Conservation (phyloP, 2,113 vertebrate genomes). For the Microtus pennsylvanicus region DNA sequence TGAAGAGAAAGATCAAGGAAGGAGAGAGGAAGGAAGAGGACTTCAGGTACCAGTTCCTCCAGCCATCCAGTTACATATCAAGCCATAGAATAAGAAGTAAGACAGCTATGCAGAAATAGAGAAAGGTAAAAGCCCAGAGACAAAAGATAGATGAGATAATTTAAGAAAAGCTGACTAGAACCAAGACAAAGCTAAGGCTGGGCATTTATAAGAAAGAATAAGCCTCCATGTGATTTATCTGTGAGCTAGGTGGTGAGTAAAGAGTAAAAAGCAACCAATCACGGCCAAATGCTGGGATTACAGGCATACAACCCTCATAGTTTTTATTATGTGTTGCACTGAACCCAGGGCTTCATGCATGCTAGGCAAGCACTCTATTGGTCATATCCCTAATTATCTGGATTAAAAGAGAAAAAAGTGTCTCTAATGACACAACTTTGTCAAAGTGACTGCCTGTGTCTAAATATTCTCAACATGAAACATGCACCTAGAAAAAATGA, state of each 20-base stretch:
- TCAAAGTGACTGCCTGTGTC: not conserved
- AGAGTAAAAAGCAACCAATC: not conserved
- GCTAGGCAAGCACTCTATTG: not conserved
- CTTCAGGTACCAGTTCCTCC: no score
- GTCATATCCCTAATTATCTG: not conserved
- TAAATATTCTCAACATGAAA: not conserved
- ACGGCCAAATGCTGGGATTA: not conserved
- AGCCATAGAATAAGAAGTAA: not conserved
- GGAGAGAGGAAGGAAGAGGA: not conserved
- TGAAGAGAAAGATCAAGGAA: not conserved
- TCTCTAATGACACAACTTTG: constrained; percentile 3
- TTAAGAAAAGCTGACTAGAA: not conserved
- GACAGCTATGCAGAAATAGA: not conserved
- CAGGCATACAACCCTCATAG: not conserved
- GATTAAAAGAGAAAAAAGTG: not conserved
- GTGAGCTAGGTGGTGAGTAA: not conserved
- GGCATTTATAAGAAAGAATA: not conserved
- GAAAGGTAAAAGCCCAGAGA: not conserved
- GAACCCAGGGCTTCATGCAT: not conserved
- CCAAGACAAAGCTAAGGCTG: not conserved
- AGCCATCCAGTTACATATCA: not conserved
- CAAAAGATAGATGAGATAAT: not conserved
- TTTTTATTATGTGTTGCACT: not conserved
- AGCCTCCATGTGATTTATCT: not conserved
- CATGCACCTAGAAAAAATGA: not conserved